phyloP scores from a whole-genome alignment of 2,797 vertebrate genomes.

The Strix occidentalis region DNA sequence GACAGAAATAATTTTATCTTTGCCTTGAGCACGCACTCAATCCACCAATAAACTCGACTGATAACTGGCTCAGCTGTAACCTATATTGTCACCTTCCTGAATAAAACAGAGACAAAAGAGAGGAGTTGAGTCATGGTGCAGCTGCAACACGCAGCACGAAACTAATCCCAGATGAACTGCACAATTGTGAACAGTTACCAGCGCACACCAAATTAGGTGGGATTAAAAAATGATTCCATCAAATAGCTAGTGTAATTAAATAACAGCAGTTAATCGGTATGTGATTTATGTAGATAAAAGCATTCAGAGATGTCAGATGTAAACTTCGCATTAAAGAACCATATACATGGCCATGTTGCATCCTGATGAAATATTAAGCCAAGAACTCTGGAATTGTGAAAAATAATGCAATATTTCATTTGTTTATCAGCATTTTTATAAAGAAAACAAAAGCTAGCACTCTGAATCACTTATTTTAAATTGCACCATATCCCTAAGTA shows the following conservation, averaged over 20 bases:
- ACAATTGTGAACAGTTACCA: slow-evolving; percentile 39
- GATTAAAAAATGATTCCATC: slow-evolving; percentile 83
- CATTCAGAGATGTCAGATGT: slow-evolving; percentile 67
- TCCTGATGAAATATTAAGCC: background rate
- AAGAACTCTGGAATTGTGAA: background rate
- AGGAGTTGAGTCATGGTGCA: slow-evolving; percentile 40
- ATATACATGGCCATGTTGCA: background rate
- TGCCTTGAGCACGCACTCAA: slow-evolving; percentile 47
- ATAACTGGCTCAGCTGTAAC: slow-evolving; percentile 32
- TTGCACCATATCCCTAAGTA: background rate
- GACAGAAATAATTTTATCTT: background rate
- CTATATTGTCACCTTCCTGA: background rate
- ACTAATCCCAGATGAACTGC: slow-evolving; percentile 64
- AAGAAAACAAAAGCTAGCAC: background rate
- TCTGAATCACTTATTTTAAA: background rate
- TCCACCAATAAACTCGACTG: slow-evolving; percentile 53
- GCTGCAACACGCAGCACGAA: slow-evolving; percentile 66
- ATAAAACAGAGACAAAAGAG: slow-evolving; percentile 50
- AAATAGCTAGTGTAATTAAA: slow-evolving; percentile 88
- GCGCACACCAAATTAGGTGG: slow-evolving; percentile 78
- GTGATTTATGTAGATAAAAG: slow-evolving; percentile 83
- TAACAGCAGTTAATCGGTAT: slow-evolving; percentile 86
- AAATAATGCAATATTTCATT: background rate
- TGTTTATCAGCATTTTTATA: background rate
- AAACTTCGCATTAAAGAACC: slow-evolving; percentile 41